Evolutionary conservation across 2,888 invertebrate genomes (phyloP).

Genomic region (Hybos culiciformis): DNA sequence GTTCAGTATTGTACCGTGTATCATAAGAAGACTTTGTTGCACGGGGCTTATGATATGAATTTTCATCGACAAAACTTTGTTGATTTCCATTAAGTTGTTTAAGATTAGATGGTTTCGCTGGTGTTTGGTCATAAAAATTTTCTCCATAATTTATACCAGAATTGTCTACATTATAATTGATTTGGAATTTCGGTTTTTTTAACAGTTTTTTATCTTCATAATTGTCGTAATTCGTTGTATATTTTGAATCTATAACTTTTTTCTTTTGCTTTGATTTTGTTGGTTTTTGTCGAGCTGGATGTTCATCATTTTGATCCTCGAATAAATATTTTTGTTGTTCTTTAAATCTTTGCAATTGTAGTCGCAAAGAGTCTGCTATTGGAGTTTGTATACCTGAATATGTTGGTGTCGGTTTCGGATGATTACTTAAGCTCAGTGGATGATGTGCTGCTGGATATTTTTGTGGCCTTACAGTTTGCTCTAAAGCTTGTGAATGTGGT

Average conservation of each 20-base stretch:
- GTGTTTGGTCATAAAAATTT: constrained; percentile 5
- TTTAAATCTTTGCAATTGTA: constrained; percentile 34
- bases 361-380: constrained; percentile 12
- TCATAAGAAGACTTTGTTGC: no score
- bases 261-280: constrained; percentile 1
- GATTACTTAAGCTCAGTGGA: constrained; percentile 16
- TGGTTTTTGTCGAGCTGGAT: constrained; percentile 39
- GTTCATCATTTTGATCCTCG: constrained; percentile 38
- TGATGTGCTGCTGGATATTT: constrained; percentile 15
- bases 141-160: constrained; percentile 2
- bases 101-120: constrained; percentile 5
- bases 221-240: not conserved
- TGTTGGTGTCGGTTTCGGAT: constrained; percentile 7
- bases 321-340: constrained; percentile 38
- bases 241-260: constrained; percentile 3
- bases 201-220: not conserved
- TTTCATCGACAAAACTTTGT: no score
- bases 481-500: not conserved
- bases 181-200: no score
- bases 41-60: no score
- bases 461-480: no score
- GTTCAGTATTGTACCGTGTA: no score
- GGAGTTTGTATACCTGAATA: constrained; percentile 9
- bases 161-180: not conserved
- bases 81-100: no score